Conservation (phyloP, 2,888 invertebrate species). For the Automeris io region DNA sequence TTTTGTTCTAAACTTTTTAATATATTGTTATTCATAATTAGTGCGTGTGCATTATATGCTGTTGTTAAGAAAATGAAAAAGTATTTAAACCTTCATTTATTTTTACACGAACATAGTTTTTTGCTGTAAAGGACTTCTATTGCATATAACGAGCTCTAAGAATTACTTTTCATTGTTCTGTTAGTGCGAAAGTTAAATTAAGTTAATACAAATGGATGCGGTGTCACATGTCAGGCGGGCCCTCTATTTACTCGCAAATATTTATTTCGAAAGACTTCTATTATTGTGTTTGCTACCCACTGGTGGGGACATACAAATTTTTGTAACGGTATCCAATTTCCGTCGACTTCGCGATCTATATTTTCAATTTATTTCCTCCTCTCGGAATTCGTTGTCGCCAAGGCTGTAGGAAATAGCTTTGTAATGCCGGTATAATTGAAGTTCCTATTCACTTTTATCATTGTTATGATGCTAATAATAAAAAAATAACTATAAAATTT, state of each 20-base stretch:
- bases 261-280: background rate
- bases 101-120: no score
- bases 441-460: background rate
- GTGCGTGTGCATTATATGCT: no score
- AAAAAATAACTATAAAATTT: no score
- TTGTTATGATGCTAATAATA: background rate
- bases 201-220: background rate
- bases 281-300: constrained; percentile 1
- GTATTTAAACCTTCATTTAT: no score
- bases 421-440: background rate
- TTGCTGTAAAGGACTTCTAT: no score
- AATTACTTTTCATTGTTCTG: no score
- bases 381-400: background rate
- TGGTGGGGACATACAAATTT: background rate
- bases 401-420: background rate
- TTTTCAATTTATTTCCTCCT: background rate
- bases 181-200: background rate
- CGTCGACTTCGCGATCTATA: background rate
- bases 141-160: no score
- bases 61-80: no score
- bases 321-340: constrained; percentile 1
- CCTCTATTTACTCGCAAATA: background rate
- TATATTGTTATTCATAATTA: no score
- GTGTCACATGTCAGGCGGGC: background rate
- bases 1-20: no score